A percentile compares a stretch with the other conserved stretches of the same genome.
These are phyloP conservation scores for Drosophila koepferae DNA, from an alignment of 2,888 invertebrate species.

Conservation along the genomic window DNA sequence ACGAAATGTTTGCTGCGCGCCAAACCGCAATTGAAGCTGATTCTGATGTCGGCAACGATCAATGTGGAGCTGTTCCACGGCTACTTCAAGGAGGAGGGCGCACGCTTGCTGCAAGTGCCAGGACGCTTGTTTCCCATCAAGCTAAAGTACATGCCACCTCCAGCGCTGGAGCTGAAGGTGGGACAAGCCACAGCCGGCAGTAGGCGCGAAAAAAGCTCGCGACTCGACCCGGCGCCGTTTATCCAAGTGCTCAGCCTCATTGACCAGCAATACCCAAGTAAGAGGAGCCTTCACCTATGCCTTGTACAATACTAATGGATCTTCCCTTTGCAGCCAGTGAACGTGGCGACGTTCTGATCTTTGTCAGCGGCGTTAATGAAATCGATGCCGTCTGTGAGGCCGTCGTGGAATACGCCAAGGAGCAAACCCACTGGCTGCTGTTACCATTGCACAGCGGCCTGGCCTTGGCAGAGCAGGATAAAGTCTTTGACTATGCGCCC, in stretches of 20 bases:
- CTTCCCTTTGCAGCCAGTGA: constrained; percentile 87
- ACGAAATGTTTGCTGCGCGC: constrained; percentile 95
- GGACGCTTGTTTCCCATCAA: constrained; percentile 97
- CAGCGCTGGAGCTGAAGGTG: constrained; percentile 86
- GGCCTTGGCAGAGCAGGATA: constrained; percentile 97
- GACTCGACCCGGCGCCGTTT: constrained; percentile 97
- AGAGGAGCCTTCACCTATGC: constrained; percentile 26
- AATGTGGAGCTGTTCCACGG: constrained; percentile 96
- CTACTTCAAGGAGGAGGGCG: constrained; percentile 93
- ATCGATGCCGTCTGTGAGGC: constrained; percentile 95
- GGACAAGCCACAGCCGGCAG: constrained; percentile 52
- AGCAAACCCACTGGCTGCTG: constrained; percentile 94
- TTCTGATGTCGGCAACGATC: constrained; percentile 99
- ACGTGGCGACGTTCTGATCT: constrained; percentile 97
- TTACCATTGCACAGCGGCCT: constrained; percentile 96
- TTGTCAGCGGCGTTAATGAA: constrained; percentile 97
- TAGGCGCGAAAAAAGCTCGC: constrained; percentile 86
- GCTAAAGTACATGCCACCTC: constrained; percentile 92
- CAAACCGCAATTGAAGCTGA: constrained; percentile 92
- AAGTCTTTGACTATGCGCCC: constrained; percentile 98
- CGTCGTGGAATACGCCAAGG: constrained; percentile 92
- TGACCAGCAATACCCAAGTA: constrained; percentile 92
- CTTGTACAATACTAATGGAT: neutral
- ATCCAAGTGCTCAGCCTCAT: constrained; percentile 96
- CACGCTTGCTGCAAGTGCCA: constrained; percentile 95